Base-by-base conservation (phyloP, 2,888 invertebrate genomes). In the Drosophila paranaensis region DNA sequence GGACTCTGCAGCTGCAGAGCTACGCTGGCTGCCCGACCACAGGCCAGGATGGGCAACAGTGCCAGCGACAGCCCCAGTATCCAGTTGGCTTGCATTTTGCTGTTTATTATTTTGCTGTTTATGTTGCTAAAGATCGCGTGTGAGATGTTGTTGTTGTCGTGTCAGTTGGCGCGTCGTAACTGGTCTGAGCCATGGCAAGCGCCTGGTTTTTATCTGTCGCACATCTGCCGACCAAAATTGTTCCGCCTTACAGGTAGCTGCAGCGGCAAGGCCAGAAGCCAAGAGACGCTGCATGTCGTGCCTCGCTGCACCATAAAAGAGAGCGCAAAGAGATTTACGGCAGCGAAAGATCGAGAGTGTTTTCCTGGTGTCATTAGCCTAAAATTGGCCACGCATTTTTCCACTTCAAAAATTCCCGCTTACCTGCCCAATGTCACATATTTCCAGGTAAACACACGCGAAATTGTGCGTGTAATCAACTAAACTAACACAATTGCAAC, bases 361-460 rank as follows among this genome's bases (percentile, higher is more conserved):
- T 88, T 88, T 83, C 81, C 80, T 86, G 77, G 75, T 90, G 89
- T 88, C 89, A 81, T 89, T 85, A 89, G 83, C 90, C 90, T 79
- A 74, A 77, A 82, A 89, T 85, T 76, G 68, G 55, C 51, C 64
- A 66, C 65, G 56, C 81, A 69, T 83, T 85, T 88, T 88, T 88
- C 88, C 81, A 80, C 70, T 66, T 57, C 60, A 68, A 71, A 77
- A 75, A 81, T 79, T 73, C 45, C 58, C 45, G 43, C n/a, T 56
- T 65, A 67, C 66, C 70, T 67, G 61, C 43, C 63, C 57, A 75
- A 71, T 83, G 76, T 75, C 50, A 67, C 66, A 61, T 33, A 71
- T 74, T 71, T 71, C 58, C 83, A 86, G 86, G 86, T 86, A 88
- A 77, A 77, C 58, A 84, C 72, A 83, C 77, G 81, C 79, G 53